Base-by-base conservation (phyloP, 2,888 invertebrate genomes). In the Dermolepida albohirtum region DNA sequence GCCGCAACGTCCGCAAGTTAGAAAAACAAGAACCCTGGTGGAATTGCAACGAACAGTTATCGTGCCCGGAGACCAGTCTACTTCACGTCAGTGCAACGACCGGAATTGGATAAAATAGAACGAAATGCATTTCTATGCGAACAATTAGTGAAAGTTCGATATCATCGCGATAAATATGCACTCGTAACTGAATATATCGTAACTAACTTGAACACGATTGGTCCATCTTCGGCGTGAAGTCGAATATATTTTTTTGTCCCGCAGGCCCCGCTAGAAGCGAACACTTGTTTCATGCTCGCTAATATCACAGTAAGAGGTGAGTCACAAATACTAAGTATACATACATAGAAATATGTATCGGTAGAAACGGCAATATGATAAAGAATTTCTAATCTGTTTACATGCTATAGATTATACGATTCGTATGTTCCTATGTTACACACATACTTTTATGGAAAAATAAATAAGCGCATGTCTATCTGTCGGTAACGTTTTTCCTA, bases 71-170 rank as follows among this genome's bases (percentile, higher is more conserved):
- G 57, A 57, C 69, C 44, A 50, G 65, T 62, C 66, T 57, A 52
- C 66, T 69, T 52, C 64, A 66, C 57, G 69, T 66, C 66, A 69
- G 69, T 70, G 70, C 70, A 70, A 70, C 67, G 70, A 67, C 70
- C 70, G 72, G 70, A 69, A 64, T 69, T 57, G 65, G 63, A 51
- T 55, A 64, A 64, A 64, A 68, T 64, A 68, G 55, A 51, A 55
- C 55, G 64, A 54, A 44, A 52, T 64, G 52, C 41, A 54, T 29
- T 52, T 64, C 55, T 43, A 41, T 17, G 55, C 43, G 64, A 29
- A 43, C 41, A 16, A 52, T 64, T 29, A 69, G 69, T 69, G 65
- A 66, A 69, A 69, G 62, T 66, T 63, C 44, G 52, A 27, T 52
- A 55, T 14, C 54, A 55, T 22, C 50, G 47, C 4, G 16, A 14